Evolutionary conservation across 2,113 vertebrate species (phyloP), one percentile per base, ranked within the genome.

Genomic region (Cottus gobio): DNA sequence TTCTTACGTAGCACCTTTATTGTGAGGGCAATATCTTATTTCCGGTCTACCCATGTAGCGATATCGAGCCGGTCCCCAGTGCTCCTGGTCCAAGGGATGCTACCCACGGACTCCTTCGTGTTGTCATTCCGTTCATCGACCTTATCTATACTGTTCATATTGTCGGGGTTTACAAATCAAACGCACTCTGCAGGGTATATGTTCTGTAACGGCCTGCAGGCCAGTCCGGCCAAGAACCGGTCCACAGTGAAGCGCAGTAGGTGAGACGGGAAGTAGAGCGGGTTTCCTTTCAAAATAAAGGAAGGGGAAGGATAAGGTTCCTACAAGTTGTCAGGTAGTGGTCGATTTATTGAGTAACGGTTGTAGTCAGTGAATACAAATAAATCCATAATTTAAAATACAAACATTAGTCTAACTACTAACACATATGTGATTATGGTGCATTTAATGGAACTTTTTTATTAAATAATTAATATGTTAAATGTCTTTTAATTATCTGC

Each of bases 241-340:
- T 69, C 50, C 9, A 18, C 44, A 46, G 7, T 57, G 26, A 71
- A 52, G 11, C 5, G 46, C 7, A 5, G 12, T 24, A 7, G 8
- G 30, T 44, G 31, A 71, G 39, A 52, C 7, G 1, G 64, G 34
- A 71, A 61, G 26, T 60, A 8, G 1, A 26, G 12, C 2, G 3
- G 30, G 1, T 3, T 13, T 1, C 0, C 46, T 79, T 85, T 67
- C 65, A 86, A 67, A 86, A 57, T 82, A 71, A 78, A 10, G 8
- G 12, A 65, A 3, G 24, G 13, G 1, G 2, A 12, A 13, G 3
- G 9, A 50, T 63, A 2, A 10, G 18, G 26, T 44, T 44, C 16
- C 42, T 57, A 42, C 18, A 44, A 12, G 26, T 56, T 15, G 39
- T 54, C n/a, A 39, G 12, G 28, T 28, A 36, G 60, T 18, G 1